Evolutionary conservation across 2,797 vertebrate genomes (phyloP).

Genomic region (Oreortyx pictus): DNA sequence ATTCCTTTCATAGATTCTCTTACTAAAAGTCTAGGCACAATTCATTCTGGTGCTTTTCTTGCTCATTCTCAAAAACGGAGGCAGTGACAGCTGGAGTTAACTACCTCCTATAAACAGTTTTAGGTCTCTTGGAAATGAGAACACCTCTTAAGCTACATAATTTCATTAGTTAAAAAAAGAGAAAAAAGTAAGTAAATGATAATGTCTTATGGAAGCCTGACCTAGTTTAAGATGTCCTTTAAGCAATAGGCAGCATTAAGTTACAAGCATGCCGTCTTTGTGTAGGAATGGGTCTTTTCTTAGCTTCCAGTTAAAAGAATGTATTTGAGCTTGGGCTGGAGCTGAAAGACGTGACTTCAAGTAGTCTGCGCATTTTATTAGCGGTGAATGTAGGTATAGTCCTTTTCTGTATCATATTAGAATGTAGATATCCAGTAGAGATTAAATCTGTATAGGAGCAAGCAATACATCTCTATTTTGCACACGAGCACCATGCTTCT

Average conservation of each 20-base stretch:
- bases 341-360: not conserved
- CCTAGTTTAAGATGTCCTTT: not conserved
- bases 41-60: not conserved
- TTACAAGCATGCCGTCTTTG: not conserved
- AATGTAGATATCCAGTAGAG: not conserved
- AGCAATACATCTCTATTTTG: not conserved
- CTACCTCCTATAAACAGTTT: not conserved
- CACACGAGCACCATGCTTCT: not conserved
- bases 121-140: not conserved
- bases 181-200: not conserved
- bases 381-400: not conserved
- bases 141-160: not conserved
- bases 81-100: not conserved
- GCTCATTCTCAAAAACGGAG: not conserved
- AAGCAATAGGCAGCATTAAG: not conserved
- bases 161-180: not conserved
- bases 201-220: not conserved
- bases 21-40: not conserved
- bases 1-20: not conserved
- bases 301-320: not conserved
- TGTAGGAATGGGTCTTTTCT: not conserved
- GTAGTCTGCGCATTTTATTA: not conserved
- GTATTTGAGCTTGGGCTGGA: not conserved
- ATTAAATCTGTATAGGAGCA: not conserved
- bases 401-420: not conserved